Conservation (phyloP, 2,888 invertebrate species). For the Dolichomitus sp. region DNA sequence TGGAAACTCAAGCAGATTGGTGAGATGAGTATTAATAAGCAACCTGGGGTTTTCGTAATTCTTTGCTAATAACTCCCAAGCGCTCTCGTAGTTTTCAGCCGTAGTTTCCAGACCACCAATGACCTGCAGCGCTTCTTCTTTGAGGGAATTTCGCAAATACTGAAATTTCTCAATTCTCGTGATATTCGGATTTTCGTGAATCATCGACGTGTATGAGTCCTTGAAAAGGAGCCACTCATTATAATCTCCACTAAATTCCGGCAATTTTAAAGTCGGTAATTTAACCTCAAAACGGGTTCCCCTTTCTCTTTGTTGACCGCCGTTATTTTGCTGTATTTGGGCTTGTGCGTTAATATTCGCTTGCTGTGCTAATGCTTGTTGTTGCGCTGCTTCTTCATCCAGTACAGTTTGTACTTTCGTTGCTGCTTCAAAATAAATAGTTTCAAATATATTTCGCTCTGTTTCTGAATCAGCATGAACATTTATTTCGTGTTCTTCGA, state of each 20-base stretch:
- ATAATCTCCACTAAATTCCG: slow-evolving; percentile 65
- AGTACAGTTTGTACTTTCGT: too few species aligned
- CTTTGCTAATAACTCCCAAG: slow-evolving; percentile 65
- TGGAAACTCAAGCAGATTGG: slow-evolving; percentile 63
- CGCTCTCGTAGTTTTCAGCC: slow-evolving; percentile 67
- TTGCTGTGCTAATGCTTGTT: too few species aligned
- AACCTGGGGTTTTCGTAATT: slow-evolving; percentile 68
- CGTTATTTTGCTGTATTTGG: not conserved
- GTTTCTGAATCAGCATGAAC: too few species aligned
- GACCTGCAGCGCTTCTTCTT: slow-evolving; percentile 52
- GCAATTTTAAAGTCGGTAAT: slow-evolving; percentile 65
- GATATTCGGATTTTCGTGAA: slow-evolving; percentile 67
- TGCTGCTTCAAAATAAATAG: too few species aligned
- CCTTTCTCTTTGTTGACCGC: not conserved
- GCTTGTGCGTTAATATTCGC: not conserved
- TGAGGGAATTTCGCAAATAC: slow-evolving; percentile 68
- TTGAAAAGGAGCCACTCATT: slow-evolving; percentile 67
- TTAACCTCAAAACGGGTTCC: slow-evolving; percentile 35
- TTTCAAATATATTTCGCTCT: too few species aligned
- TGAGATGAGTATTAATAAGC: slow-evolving; percentile 69
- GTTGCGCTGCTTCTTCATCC: too few species aligned
- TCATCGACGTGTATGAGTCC: slow-evolving; percentile 66
- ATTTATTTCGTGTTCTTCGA: too few species aligned
- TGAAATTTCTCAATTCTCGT: slow-evolving; percentile 69
- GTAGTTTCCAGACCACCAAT: slow-evolving; percentile 68